Evolutionary conservation across 2,113 vertebrate genomes (phyloP), one percentile per base, ranked within the genome.

Genomic region (Herpetotheres cachinnans): DNA sequence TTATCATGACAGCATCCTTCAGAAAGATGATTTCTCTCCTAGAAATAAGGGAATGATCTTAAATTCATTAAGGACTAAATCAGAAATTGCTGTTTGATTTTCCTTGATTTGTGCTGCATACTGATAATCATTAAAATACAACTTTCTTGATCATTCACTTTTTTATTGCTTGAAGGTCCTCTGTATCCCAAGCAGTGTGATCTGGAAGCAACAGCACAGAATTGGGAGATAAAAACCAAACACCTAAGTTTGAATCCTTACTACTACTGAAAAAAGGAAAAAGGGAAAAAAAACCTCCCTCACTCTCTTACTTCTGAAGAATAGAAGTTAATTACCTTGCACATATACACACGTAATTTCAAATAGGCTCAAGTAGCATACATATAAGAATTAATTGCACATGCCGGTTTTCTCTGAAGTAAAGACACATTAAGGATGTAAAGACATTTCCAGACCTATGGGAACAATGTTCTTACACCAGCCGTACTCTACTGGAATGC

Each of bases 381-480:
- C 3, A 2, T 47, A 52, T 32, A 93, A 78, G 46, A 86, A 86
- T 81, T 90, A 96, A 86, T 66, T 52, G 78, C 80, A 96, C 65
- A 34, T 66, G 69, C 59, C 61, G 71, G 11, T 66, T 83, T 78
- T 71, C 59, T 89, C 83, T 86, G 86, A 96, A 93, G 91, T 91
- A 47, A 82, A 96, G 83, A 78, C 73, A 86, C 66, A 83, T 86
- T 94, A 92, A 81, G 81, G 90, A 91, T 84, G 63, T 91, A 84
- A 91, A 96, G 94, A 70, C 69, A 89, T 73, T 93, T 93, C 56
- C 71, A 78, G 65, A 74, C 83, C 50, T 76, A 55, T 11, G 69
- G 80, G 86, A 96, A 79, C 72, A 82, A 47, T 65, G 81, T 74
- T 94, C 86, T 93, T 52, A 83, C 0, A 13, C 73, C 84, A 81